Evolutionary conservation across 2,888 invertebrate genomes (phyloP), one percentile per base, ranked within the genome.

Genomic region (Amorpha juglandis): DNA sequence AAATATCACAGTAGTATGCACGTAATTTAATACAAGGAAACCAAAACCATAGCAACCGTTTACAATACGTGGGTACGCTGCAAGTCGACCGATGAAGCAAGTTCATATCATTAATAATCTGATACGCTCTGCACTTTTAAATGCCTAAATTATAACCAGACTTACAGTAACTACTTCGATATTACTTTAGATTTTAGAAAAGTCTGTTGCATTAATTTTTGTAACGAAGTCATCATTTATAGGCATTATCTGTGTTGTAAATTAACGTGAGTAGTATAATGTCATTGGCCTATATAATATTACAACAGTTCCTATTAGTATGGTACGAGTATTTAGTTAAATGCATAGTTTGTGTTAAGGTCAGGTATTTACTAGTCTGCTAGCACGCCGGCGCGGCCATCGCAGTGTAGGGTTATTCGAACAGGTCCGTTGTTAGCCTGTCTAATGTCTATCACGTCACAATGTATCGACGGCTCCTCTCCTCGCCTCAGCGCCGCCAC

Each of bases 381-480:
- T 21, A 51, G 42, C 6, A 16, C 64, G 21, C 27, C 16, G 16
- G 14, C 47, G n/a, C 16, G 16, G 14, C 47, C 35, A 35, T 19
- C 58, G 55, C 58, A 50, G 14, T 45, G 21, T 53, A 7, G 64
- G 19, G 33, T 9, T 21, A 47, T 27, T 27, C 48, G n/a, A 12
- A 7, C 27, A 63, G 45, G 38, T 45, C 64, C 45, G 78, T 72
- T 71, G 84, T 86, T 85, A 85, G 78, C 72, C 81, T 84, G 87
- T 87, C 84, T 74, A 73, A 72, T 76, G 78, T 78, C 83, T 69
- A 79, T 82, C 83, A 80, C 76, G 70, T 73, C 72, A 74, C 77
- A 68, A 76, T 76, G 72, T 79, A 80, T 78, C 80, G 88, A 88
- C 87, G 83, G 82, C 82, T 78, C 76, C 86, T 83, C 85, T 88